A percentile compares a stretch with the other conserved stretches of the same genome.
Evolutionary conservation across 2,797 vertebrate genomes (phyloP).

Genomic region (Alfaro cultratus): DNA sequence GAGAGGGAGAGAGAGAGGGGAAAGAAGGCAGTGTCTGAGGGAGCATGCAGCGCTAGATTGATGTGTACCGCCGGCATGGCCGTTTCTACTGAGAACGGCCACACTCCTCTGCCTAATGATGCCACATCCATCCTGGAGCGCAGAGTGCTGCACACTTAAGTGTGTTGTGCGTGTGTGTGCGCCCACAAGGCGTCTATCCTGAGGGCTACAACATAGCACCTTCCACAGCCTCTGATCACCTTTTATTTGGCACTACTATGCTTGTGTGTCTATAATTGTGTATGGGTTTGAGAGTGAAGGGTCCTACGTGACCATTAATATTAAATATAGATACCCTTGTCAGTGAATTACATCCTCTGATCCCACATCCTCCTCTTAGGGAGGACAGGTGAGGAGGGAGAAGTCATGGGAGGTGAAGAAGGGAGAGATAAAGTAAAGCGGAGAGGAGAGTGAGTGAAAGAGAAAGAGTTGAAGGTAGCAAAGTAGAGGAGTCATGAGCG

Average conservation of each 20-base stretch:
- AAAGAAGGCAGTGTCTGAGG: constrained; percentile 61
- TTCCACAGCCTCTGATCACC: constrained; percentile 86
- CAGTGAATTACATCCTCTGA: constrained; percentile 92
- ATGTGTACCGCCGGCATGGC: constrained; percentile 88
- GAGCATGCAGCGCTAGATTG: constrained; percentile 83
- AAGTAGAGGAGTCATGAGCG: constrained; percentile 52
- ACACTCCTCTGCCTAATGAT: constrained; percentile 90
- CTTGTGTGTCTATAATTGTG: constrained; percentile 69
- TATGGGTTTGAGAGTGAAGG: constrained; percentile 75
- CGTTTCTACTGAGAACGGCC: constrained; percentile 90
- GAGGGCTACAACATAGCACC: constrained; percentile 82
- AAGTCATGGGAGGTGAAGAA: constrained; percentile 68
- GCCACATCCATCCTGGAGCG: constrained; percentile 93
- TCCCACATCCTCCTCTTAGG: constrained; percentile 86
- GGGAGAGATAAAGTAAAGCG: constrained; percentile 48
- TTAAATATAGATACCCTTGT: constrained; percentile 99
- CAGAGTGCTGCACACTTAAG: constrained; percentile 44
- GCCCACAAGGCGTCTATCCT: constrained; percentile 78
- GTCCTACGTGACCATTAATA: constrained; percentile 92
- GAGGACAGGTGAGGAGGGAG: constrained; percentile 76
- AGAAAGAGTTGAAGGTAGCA: constrained; percentile 22
- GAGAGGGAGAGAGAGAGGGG: constrained; percentile 13
- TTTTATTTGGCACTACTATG: constrained; percentile 89
- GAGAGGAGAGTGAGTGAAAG: constrained; percentile 38
- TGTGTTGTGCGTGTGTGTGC: constrained; percentile 51